Base-by-base conservation (phyloP, 2,888 invertebrate genomes). In the Diplazon laetatorius region DNA sequence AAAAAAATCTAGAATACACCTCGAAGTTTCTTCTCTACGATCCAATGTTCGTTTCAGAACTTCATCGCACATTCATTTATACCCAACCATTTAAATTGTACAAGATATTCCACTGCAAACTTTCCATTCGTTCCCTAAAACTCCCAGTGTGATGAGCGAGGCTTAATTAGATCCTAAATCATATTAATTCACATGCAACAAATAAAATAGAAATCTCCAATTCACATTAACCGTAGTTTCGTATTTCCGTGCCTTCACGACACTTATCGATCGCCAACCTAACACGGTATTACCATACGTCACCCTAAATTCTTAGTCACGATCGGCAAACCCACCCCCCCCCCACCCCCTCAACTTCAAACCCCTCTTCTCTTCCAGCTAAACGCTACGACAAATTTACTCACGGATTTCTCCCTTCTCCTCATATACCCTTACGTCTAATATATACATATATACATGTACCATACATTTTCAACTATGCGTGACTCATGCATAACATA, bases 241-340 rank as follows among this genome's bases (percentile, higher is more conserved):
- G 52, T 10, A 37, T 60, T 30, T 62, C 60, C 42, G 46, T 48
- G 57, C 60, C 59, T 63, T 66, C 60, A 20, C 46, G 52, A 62
- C 37, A 60, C 59, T 76, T 80, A 80, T 80, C 75, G 80, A 81
- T 80, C 76, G 59, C 63, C 50, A 60, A 6, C 39, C 69, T 68
- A 75, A 78, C 63, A 59, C 62, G 55, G 65, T 42, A 82, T 78
- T 71, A 80, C 72, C 80, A 80, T 76, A 74, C 80, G 73, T 78
- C 80, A 82, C 73, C 80, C 74, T 71, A 76, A 82, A 80, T 80
- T 82, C 80, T 82, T 80, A 80, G 81, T 82, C 82, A 82, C 80
- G 80, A 82, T 75, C 73, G 77, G 66, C 48, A 42, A 48, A 77
- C 70, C 74, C 72, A 48, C 52, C 57, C 62, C 22, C 46, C 68